phyloP scores from a whole-genome alignment of 2,113 vertebrate genomes.

The Silurus glanis region DNA sequence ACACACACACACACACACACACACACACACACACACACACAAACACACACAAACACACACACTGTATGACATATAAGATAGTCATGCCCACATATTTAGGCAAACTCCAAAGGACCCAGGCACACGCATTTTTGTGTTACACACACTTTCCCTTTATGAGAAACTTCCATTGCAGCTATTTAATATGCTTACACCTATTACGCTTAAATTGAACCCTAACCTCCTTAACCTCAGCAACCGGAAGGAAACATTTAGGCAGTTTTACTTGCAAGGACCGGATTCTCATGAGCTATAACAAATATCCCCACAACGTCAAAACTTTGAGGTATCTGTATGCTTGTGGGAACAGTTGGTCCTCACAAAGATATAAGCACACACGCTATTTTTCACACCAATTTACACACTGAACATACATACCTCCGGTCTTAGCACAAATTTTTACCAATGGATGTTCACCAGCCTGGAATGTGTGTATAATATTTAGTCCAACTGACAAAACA shows the following conservation, averaged over 20 bases:
- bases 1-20: not conserved
- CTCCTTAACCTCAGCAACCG: not conserved
- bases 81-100: not conserved
- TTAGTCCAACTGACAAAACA: slow-evolving; percentile 62
- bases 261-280: not conserved
- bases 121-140: not conserved
- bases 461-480: slow-evolving; percentile 66
- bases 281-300: not conserved
- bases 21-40: not conserved
- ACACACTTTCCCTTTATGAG: not conserved
- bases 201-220: not conserved
- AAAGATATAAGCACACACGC: not conserved
- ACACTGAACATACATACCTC: not conserved
- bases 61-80: not conserved
- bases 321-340: not conserved
- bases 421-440: slow-evolving; percentile 29
- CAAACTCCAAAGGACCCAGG: not conserved
- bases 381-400: not conserved
- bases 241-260: not conserved
- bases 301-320: not conserved
- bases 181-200: not conserved
- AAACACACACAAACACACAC: not conserved
- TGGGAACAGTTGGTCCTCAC: not conserved
- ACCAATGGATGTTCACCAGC: slow-evolving; percentile 52
- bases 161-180: not conserved